A percentile compares a stretch with the other conserved stretches of the same genome.
Conservation (phyloP, 2,797 vertebrate genomes). For the Sphenopsis melanotis region DNA sequence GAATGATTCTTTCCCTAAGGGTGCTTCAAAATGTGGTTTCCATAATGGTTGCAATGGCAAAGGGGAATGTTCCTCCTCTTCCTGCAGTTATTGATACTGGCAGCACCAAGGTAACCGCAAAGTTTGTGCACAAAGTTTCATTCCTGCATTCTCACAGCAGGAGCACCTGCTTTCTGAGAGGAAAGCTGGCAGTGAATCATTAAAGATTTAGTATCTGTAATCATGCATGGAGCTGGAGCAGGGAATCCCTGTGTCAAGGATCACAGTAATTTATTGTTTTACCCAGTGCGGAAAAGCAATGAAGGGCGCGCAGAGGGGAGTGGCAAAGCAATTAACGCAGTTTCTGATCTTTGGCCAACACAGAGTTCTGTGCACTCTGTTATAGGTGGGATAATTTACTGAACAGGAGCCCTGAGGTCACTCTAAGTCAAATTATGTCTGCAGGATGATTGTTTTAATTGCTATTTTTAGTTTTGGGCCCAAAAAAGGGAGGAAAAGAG, state of each 20-base stretch:
- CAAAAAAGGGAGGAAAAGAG: neutral
- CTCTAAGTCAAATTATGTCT: neutral
- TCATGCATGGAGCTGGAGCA: neutral
- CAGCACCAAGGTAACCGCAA: neutral
- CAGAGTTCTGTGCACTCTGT: neutral
- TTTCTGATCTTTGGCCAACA: conserved; percentile 27
- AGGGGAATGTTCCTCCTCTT: neutral
- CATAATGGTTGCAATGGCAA: accelerated
- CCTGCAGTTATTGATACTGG: neutral
- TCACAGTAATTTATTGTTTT: neutral
- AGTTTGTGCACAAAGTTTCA: neutral
- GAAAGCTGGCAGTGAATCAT: neutral
- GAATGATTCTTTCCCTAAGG: neutral
- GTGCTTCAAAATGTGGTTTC: neutral
- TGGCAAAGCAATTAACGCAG: neutral
- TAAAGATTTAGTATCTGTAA: neutral
- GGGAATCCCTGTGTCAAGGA: neutral
- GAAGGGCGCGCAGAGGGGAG: neutral
- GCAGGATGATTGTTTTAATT: neutral
- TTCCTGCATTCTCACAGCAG: neutral
- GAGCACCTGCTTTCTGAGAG: neutral
- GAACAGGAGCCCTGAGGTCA: neutral
- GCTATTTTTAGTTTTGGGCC: neutral
- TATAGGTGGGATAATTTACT: neutral
- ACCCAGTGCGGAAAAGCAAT: neutral